Base-by-base conservation (phyloP, 2,113 vertebrate species). In the Ammodytes marinus region DNA sequence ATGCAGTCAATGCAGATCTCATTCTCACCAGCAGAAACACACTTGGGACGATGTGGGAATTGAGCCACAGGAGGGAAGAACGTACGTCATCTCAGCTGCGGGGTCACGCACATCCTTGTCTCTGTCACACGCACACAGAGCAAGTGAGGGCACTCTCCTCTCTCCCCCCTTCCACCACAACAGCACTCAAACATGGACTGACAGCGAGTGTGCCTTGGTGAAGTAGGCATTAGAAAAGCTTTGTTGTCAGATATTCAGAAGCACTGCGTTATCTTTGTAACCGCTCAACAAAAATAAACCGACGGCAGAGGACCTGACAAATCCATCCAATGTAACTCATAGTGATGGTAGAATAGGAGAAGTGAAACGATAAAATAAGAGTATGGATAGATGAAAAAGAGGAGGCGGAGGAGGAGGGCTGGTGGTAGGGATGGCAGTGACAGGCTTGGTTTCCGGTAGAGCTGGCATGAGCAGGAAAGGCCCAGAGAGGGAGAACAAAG, bases 401-500 rank as follows among this genome's bases (percentile, higher is more conserved):
- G 47, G 81, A 68, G 14, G 60, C 71, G 82, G 43, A 69, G 42
- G 70, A 50, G 54, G 73, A 53, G 27, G 50, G 69, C 53, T 53
- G 83, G 65, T 14, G 45, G 69, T 42, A n/a, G n/a, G n/a, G 63
- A 68, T 49, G 71, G 85, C 86, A 92, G 88, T 87, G 90, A 94
- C 93, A 90, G 85, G 82, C 69, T 73, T 67, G 77, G 88, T 93
- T 95, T 95, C 95, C 94, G n/a, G 88, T 88, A 87, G 83, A 76
- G 74, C 82, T 93, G 94, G 93, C 88, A 94, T 19, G 5, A 74
- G 77, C 93, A 95, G 94, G 95, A n/a, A 95, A 95, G 87, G 81
- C 66, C 53, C 86, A 57, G 78, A 79, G 84, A 35, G 58, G 58
- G 75, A 92, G 92, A 95, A 94, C 89, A 94, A 94, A 95, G 90